Base-by-base conservation (phyloP, 2,797 vertebrate species). In the Gorsachius magnificus region DNA sequence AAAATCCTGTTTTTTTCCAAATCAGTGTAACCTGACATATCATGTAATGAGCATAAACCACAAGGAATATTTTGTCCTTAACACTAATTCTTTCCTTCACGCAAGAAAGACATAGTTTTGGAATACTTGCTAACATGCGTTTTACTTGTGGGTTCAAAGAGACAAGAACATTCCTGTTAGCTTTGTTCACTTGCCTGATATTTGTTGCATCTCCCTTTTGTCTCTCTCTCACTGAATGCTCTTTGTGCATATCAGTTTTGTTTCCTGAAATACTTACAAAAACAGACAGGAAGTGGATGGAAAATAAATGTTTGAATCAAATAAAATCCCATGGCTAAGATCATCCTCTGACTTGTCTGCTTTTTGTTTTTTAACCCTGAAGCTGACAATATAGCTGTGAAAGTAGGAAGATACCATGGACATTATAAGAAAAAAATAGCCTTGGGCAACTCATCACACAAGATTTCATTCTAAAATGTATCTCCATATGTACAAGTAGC, bases 21-120 rank as follows among this genome's bases (percentile, higher is more conserved):
- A 97, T 94, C 71, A 0, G 64, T 38, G 38, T 93, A 97, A 98
- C 95, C 96, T 92, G 94, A 86, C 89, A 38, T 91, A 87, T 85
- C 95, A 89, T 7, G 1, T 92, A 92, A 86, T 53, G 84, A 95
- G 95, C 96, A 91, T 64, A 91, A 96, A 94, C 93, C 96, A 97
- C 96, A 92, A 96, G 95, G 97, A 97, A 95, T 96, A 94, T 90
- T 97, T 97, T 97, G 95, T 96, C 86, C 85, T 96, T 95, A 89
- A 82, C 71, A 20, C 93, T 96, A 83, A 97, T 97, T 97, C 90
- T 89, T 90, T 76, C 95, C 92, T 97, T 89, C 86, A 72, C 10
- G 0, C 83, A 93, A 94, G 86, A 46, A 96, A 89, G 95, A 70
- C 1, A 2, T 89, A 69, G 50, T 93, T 97, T 96, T 83, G 94